Evolutionary conservation across 1,140 invertebrate species (phyloP).

Genomic region (Zaprionus davidi): DNA sequence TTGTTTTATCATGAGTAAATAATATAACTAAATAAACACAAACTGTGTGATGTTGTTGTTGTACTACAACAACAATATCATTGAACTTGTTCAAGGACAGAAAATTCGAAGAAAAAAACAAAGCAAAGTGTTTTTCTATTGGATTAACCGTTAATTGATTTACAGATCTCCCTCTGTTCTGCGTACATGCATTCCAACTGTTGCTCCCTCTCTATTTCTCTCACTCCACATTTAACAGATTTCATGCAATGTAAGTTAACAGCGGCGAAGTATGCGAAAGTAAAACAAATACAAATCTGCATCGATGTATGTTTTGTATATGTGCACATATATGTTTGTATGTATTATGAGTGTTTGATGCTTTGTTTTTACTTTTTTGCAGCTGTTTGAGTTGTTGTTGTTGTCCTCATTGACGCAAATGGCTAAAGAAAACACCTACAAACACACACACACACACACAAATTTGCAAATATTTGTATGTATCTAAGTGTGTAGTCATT

Average conservation of each 20-base stretch:
- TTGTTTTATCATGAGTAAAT: slow-evolving; percentile 46
- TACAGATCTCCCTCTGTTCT: slow-evolving; percentile 2
- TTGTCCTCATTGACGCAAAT: slow-evolving; percentile 46
- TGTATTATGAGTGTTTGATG: not conserved
- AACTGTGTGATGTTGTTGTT: not conserved
- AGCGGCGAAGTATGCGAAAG: slow-evolving; percentile 12
- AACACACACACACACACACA: slow-evolving; percentile 4
- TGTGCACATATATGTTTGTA: not conserved
- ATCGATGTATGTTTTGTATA: slow-evolving; percentile 8
- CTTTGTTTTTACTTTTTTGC: slow-evolving; percentile 6
- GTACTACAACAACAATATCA: slow-evolving; percentile 49
- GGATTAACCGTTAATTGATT: slow-evolving; percentile 18
- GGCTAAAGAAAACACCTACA: slow-evolving; percentile 12
- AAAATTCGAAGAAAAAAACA: slow-evolving; percentile 26
- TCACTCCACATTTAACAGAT: not conserved
- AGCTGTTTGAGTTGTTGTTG: slow-evolving; percentile 10
- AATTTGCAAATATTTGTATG: not conserved
- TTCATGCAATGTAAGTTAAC: slow-evolving; percentile 21
- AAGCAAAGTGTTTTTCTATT: slow-evolving; percentile 15
- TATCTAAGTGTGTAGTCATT: not conserved
- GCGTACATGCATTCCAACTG: not conserved
- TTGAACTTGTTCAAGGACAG: slow-evolving; percentile 78
- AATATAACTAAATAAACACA: slow-evolving; percentile 49
- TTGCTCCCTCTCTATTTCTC: not conserved
- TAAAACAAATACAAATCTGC: not conserved